A percentile compares a stretch with the other conserved stretches of the same genome.
Conservation (phyloP, 2,888 invertebrate genomes). For the Drosophila anomelani region DNA sequence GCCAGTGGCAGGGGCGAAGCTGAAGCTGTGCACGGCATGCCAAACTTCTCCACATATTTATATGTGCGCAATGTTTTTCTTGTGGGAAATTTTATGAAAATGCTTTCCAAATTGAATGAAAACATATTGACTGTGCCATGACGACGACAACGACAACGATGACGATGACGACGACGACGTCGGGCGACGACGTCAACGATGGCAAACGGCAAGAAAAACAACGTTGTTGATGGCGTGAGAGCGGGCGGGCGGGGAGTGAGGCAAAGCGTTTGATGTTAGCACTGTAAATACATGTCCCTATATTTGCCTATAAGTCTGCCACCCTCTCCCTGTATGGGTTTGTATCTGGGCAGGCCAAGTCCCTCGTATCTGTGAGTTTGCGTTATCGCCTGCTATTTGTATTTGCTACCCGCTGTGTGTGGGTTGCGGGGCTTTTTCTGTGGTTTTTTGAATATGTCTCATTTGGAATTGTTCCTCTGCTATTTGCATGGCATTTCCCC, state of each 20-base stretch:
- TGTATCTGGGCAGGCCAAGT: conserved; percentile 20
- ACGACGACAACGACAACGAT: conserved; percentile 52
- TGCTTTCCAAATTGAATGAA: conserved; percentile 81
- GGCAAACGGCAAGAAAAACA: conserved; percentile 68
- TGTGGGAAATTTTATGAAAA: conserved; percentile 80
- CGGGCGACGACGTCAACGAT: conserved; percentile 60
- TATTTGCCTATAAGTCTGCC: conserved; percentile 61
- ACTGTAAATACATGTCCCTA: conserved; percentile 69
- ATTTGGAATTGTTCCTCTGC: conserved; percentile 75
- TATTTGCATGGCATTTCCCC: conserved; percentile 62
- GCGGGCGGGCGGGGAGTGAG: conserved; percentile 16
- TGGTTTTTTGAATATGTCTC: conserved; percentile 72
- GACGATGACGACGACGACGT: conserved; percentile 53
- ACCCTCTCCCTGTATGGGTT: conserved; percentile 14
- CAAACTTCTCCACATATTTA: conserved; percentile 61
- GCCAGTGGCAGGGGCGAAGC: conserved; percentile 36
- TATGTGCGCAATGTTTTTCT: conserved; percentile 77
- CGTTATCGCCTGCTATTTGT: conserved; percentile 64
- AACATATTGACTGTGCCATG: conserved; percentile 81
- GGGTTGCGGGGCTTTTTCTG: conserved; percentile 44
- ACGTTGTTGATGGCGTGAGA: conserved; percentile 65
- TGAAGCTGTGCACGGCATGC: conserved; percentile 70
- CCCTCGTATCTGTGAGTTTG: conserved; percentile 26
- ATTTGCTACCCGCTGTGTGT: conserved; percentile 50
- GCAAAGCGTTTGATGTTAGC: conserved; percentile 76